Evolutionary conservation across 2,797 vertebrate genomes (phyloP).

Genomic region (Apogon talboti): DNA sequence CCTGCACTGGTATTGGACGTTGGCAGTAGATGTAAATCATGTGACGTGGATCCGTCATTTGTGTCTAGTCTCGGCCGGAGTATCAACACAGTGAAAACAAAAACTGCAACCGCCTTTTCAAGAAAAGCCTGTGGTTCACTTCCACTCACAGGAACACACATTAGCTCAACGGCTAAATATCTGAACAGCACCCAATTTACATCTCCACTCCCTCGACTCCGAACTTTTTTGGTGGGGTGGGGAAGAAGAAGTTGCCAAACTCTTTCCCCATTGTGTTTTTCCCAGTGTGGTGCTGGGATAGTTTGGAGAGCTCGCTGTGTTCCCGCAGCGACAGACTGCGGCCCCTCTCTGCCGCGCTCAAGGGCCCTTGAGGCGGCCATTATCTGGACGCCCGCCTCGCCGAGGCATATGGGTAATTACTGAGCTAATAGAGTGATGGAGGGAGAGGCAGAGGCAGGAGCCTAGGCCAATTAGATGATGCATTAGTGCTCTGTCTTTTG

Average conservation of each 20-base stretch:
- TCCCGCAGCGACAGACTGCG: constrained; percentile 86
- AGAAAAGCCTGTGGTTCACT: constrained; percentile 20
- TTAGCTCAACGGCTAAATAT: constrained; percentile 28
- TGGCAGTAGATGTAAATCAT: neutral
- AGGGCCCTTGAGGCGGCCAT: constrained; percentile 99
- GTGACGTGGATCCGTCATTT: neutral
- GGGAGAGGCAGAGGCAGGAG: constrained; percentile 99
- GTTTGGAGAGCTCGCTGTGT: constrained; percentile 88
- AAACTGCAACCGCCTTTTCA: constrained; percentile 4
- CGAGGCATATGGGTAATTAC: constrained; percentile 99
- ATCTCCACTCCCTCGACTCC: constrained; percentile 57
- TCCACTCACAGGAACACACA: constrained; percentile 30
- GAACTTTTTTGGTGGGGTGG: constrained; percentile 47
- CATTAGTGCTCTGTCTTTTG: constrained; percentile 99
- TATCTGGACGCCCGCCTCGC: constrained; percentile 99
- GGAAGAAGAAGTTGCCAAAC: constrained; percentile 84
- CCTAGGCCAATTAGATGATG: constrained; percentile 99
- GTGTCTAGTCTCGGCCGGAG: neutral
- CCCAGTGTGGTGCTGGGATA: constrained; percentile 89
- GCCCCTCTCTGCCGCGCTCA: constrained; percentile 94
- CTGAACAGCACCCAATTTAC: constrained; percentile 48
- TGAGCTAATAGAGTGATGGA: constrained; percentile 99
- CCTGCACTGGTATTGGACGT: neutral
- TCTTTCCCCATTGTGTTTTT: constrained; percentile 87
- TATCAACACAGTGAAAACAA: neutral